Evolutionary conservation across 2,797 vertebrate species (phyloP), one percentile per base, ranked within the genome.

Genomic region (Parauchenoglanis ngamensis): DNA sequence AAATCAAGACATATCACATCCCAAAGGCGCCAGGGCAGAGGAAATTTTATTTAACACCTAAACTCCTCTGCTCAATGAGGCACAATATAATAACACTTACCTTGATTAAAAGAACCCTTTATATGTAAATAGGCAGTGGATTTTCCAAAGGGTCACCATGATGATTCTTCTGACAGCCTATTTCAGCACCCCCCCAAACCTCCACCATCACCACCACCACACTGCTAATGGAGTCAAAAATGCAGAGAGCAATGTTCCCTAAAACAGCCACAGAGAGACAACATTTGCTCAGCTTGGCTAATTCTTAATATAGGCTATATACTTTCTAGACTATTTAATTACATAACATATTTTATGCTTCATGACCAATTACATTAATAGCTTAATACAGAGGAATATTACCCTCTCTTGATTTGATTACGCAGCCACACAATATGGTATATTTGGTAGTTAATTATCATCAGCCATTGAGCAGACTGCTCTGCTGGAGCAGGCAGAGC

Each of bases 281-380:
- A 98, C 98, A 98, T 99, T 99, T 98, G 98, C 98, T 98, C 97
- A 98, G 98, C 97, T 99, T 98, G 98, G 97, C 97, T 99, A 99
- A 99, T 98, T 99, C 98, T 99, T 99, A 99, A 98, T 98, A 97
- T 96, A 97, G 96, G 96, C 97, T 96, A 97, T 98, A 99, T 99
- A 97, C 98, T 99, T 99, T 97, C 97, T 97, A 98, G 97, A 97
- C 97, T 97, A 98, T 98, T 99, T 99, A 99, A 99, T 99, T 99
- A 98, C 96, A 96, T 97, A 98, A 99, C 97, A 98, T 98, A 99
- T 98, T 99, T 99, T 99, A 98, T 98, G 98, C 98, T 98, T 99
- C 98, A 98, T 99, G 97, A 99, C 97, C 98, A 99, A 99, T 99
- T 99, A 99, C 98, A 99, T 98, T 98, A 99, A 99, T 99, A 97